Evolutionary conservation across 2,888 invertebrate species (phyloP).

Genomic region (Philhelius pedissequus): DNA sequence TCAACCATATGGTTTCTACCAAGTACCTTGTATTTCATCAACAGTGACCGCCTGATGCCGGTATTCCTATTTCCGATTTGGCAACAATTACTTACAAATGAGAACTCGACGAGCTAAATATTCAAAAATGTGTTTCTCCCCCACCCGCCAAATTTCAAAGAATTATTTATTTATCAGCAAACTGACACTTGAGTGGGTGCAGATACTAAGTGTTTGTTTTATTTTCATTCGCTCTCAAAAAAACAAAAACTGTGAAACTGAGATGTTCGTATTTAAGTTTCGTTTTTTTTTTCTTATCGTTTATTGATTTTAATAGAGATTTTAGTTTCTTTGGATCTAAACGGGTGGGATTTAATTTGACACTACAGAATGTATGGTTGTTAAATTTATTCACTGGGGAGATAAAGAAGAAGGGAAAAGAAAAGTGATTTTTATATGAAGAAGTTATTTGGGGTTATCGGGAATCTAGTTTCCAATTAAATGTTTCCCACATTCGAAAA

Average conservation of each 20-base stretch:
- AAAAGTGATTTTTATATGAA: background rate
- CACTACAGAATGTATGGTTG: background rate
- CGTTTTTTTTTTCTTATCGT: background rate
- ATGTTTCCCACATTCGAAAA: background rate
- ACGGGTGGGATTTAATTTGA: conserved; percentile 24
- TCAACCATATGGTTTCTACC: conserved; percentile 5
- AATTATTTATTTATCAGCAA: conserved; percentile 24
- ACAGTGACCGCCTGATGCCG: background rate
- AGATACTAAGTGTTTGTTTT: background rate
- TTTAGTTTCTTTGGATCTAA: background rate
- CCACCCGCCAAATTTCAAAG: background rate
- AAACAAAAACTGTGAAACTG: conserved; percentile 20
- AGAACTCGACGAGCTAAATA: background rate
- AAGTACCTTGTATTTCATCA: background rate
- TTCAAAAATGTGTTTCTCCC: background rate
- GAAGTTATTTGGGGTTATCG: background rate
- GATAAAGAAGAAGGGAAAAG: background rate
- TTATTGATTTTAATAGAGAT: conserved; percentile 17
- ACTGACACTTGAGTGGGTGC: conserved; percentile 48
- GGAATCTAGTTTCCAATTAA: background rate
- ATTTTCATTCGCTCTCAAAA: background rate
- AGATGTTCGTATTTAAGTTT: background rate
- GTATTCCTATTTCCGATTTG: background rate
- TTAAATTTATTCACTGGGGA: background rate
- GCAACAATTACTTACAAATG: conserved; percentile 18